A percentile compares a stretch with the other conserved stretches of the same genome.
Evolutionary conservation across 1,140 invertebrate genomes (phyloP).

Genomic region (Euglossa dilemma): DNA sequence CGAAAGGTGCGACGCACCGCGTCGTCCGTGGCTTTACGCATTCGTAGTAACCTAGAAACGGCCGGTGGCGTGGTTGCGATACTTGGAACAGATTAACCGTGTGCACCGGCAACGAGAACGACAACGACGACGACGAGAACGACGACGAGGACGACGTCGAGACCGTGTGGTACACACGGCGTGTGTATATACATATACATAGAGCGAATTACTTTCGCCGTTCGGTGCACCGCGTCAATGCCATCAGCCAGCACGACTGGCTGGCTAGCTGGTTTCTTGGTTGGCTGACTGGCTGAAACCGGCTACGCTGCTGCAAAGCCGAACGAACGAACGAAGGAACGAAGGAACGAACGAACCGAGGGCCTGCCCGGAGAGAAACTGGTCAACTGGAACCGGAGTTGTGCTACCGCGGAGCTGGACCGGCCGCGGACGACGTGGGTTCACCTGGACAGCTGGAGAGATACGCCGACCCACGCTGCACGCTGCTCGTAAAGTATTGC

Average conservation of each 20-base stretch:
- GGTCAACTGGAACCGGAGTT: slow-evolving; percentile 76
- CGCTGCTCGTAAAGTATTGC: slow-evolving; percentile 74
- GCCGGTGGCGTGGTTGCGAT: slow-evolving; percentile 60
- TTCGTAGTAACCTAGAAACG: slow-evolving; percentile 80
- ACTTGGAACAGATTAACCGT: slow-evolving; percentile 62
- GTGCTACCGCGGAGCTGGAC: slow-evolving; percentile 63
- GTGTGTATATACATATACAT: slow-evolving; percentile 13
- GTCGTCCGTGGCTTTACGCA: slow-evolving; percentile 71
- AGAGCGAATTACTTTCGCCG: slow-evolving; percentile 75
- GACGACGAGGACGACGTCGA: slow-evolving; percentile 19
- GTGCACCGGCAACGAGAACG: slow-evolving; percentile 16
- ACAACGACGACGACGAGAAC: slow-evolving; percentile 15
- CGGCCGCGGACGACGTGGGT: slow-evolving; percentile 70
- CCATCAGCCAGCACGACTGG: slow-evolving; percentile 65
- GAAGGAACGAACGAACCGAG: slow-evolving; percentile 32
- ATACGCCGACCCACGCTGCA: slow-evolving; percentile 77
- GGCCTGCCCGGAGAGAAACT: slow-evolving; percentile 68
- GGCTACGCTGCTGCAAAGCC: slow-evolving; percentile 39
- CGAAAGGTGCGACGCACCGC: slow-evolving; percentile 60
- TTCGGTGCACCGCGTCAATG: slow-evolving; percentile 73
- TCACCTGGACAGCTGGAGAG: slow-evolving; percentile 65
- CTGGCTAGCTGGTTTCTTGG: slow-evolving; percentile 42
- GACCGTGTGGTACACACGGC: not conserved
- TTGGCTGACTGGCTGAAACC: slow-evolving; percentile 48
- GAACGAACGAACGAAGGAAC: slow-evolving; percentile 23